Evolutionary conservation across 2,113 vertebrate genomes (phyloP).

Genomic region (Gambusia holbrooki): DNA sequence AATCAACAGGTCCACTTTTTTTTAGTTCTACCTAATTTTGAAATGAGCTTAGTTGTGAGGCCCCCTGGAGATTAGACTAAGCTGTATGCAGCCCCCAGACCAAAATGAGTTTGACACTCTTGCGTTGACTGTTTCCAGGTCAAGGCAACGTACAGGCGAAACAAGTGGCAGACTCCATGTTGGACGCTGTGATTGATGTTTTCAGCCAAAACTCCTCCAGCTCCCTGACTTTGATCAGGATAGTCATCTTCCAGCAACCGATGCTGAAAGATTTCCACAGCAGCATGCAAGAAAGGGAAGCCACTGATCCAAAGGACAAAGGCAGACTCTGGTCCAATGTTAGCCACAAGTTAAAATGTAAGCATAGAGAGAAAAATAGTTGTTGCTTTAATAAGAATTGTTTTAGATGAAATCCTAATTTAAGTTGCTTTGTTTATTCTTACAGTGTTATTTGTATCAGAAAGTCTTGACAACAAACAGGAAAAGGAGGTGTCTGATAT

Average conservation of each 20-base stretch:
- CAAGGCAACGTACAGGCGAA: slow-evolving; percentile 64
- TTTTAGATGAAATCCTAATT: not conserved
- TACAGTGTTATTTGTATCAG: slow-evolving; percentile 15
- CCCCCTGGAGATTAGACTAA: too few relatives aligned
- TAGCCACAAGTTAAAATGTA: slow-evolving; percentile 55
- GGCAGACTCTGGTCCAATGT: accelerated
- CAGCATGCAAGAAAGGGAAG: slow-evolving; percentile 68
- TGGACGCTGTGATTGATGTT: slow-evolving; percentile 73
- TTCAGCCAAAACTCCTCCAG: slow-evolving; percentile 40
- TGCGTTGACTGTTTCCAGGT: slow-evolving; percentile 51
- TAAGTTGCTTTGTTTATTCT: not conserved
- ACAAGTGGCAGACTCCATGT: slow-evolving; percentile 77
- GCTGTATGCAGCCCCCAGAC: too few relatives aligned
- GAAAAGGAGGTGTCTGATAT: slow-evolving; percentile 38
- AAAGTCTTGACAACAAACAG: slow-evolving; percentile 25
- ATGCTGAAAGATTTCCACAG: slow-evolving; percentile 74
- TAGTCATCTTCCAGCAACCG: slow-evolving; percentile 73
- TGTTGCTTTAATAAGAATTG: not conserved
- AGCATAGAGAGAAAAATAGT: not conserved
- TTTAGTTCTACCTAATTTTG: too few relatives aligned
- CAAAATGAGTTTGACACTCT: too few relatives aligned
- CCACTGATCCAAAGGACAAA: slow-evolving; percentile 18
- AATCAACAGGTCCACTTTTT: too few relatives aligned
- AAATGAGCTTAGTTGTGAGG: too few relatives aligned
- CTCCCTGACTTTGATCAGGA: slow-evolving; percentile 59